Percentiles rank a stretch among this genome's conserved stretches.
Evolutionary conservation across 2,113 vertebrate species (phyloP).

Genomic region (Pomatostomus ruficeps): DNA sequence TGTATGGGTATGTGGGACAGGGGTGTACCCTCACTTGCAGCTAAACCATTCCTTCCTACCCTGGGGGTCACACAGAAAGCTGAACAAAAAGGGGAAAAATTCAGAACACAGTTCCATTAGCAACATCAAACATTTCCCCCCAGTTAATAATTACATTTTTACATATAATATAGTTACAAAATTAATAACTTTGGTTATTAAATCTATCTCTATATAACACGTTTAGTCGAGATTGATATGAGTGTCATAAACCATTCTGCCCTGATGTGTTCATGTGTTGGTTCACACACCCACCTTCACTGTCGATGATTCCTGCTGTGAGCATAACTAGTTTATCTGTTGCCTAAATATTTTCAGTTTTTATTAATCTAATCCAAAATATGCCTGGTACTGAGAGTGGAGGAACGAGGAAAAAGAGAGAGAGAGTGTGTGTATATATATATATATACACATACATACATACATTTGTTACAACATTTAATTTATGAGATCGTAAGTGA

Average conservation of each 20-base stretch:
- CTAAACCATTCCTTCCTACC: not conserved
- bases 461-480: not conserved
- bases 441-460: not conserved
- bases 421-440: fast-evolving
- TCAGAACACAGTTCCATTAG: not conserved
- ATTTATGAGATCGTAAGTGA: not conserved
- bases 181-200: not conserved
- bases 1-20: not conserved
- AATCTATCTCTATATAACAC: not conserved
- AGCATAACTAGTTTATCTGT: not conserved
- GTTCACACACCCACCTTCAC: not conserved
- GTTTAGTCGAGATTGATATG: not conserved
- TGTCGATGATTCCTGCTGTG: not conserved
- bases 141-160: not conserved
- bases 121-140: not conserved
- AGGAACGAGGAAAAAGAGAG: not conserved
- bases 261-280: not conserved
- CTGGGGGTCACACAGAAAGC: not conserved
- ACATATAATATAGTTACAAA: not conserved
- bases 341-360: not conserved
- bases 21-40: not conserved
- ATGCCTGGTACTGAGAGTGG: fast-evolving
- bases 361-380: not conserved
- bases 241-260: not conserved
- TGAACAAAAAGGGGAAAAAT: not conserved